phyloP scores from a whole-genome alignment of 1,140 invertebrate species.

The Zaprionus davidi region DNA sequence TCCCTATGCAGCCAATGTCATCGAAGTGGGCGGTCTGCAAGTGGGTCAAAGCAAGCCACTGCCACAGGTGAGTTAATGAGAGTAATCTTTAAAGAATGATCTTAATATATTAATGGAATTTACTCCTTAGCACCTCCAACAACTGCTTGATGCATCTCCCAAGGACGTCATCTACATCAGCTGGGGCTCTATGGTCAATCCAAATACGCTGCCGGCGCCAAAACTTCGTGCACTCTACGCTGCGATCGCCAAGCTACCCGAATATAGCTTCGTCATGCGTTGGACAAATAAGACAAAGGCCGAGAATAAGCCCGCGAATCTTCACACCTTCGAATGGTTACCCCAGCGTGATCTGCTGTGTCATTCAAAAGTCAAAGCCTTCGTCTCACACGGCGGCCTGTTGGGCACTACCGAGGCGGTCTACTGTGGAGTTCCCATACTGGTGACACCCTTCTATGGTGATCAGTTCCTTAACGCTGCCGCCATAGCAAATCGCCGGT shows the following conservation, averaged over 20 bases:
- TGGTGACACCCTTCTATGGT: conserved; percentile 89
- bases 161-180: conserved; percentile 79
- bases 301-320: conserved; percentile 86
- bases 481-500: conserved; percentile 86
- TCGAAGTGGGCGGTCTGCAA: conserved; percentile 87
- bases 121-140: conserved; percentile 55
- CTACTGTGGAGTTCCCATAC: conserved; percentile 89
- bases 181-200: conserved; percentile 85
- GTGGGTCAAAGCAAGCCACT: conserved; percentile 83
- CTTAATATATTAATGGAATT: too few species aligned
- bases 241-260: conserved; percentile 85
- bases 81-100: not conserved
- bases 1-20: conserved; percentile 85
- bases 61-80: conserved; percentile 82
- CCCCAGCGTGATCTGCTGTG: conserved; percentile 89
- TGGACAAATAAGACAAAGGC: conserved; percentile 87
- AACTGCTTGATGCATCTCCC: conserved; percentile 66
- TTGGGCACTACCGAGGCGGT: conserved; percentile 90
- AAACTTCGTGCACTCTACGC: conserved; percentile 86
- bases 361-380: conserved; percentile 88
- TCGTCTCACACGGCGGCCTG: conserved; percentile 90
- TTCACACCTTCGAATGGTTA: conserved; percentile 87
- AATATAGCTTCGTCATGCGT: conserved; percentile 87
- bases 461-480: conserved; percentile 88
- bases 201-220: conserved; percentile 86